Percentiles rank a stretch among this genome's conserved stretches.
phyloP scores from a whole-genome alignment of 1,140 invertebrate genomes.

The Potamilus streckersoni region DNA sequence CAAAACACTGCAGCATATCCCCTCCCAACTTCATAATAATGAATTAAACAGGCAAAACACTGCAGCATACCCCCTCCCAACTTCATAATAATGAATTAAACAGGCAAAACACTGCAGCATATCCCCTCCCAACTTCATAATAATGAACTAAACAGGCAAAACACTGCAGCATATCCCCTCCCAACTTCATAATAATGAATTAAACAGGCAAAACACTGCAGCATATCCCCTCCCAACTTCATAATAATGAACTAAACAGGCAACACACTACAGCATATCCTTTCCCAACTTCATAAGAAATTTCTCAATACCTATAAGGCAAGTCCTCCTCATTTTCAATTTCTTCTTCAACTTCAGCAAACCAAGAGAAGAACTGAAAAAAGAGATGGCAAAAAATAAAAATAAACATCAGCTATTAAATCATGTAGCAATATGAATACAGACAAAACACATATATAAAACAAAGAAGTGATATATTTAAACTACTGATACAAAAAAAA shows the following conservation, averaged over 20 bases:
- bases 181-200: too few relatives aligned
- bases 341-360: constrained; percentile 75
- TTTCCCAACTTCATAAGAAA: background rate
- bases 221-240: too few relatives aligned
- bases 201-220: background rate
- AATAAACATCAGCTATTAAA: constrained; percentile 4
- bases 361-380: constrained; percentile 77
- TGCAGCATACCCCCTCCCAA: too few relatives aligned
- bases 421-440: background rate
- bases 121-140: background rate
- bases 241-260: background rate
- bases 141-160: too few relatives aligned
- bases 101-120: background rate
- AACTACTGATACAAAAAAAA: background rate
- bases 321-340: constrained; percentile 76
- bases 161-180: too few relatives aligned
- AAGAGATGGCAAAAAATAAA: constrained; percentile 15
- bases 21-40: too few relatives aligned
- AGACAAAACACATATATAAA: background rate
- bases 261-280: background rate
- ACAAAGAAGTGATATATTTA: background rate
- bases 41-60: too few relatives aligned
- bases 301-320: constrained; percentile 70
- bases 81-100: background rate
- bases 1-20: too few relatives aligned